Evolutionary conservation across 2,888 invertebrate genomes (phyloP), one percentile per base, ranked within the genome.

Genomic region (Melanchra persicariae): DNA sequence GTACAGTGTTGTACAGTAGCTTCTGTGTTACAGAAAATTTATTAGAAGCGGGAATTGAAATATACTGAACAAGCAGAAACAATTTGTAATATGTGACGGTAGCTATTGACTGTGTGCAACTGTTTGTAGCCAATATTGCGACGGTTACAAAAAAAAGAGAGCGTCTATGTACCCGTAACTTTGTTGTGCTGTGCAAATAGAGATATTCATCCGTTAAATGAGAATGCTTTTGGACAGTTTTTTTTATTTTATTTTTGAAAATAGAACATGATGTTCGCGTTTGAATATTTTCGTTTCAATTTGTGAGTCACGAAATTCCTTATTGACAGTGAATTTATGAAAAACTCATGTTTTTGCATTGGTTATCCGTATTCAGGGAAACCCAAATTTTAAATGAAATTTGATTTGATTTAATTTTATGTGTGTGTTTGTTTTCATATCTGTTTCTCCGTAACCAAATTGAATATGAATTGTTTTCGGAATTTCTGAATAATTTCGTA

Each of bases 21-120:
- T 15, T 26, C 10, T 40, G 17, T 37, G 37, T 51, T 19, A 12
- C 24, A 57, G 58, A 51, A 69, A 17, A 9, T 64, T 26, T 52
- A 52, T 30, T 74, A 43, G 17, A 30, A 51, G 52, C 22, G 49
- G 47, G 61, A 69, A 75, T 65, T 64, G 8, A 62, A 62, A 76
- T 65, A 76, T 65, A 60, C 62, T 62, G 54, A 62, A 75, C 70
- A 22, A 60, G 57, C 64, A 57, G 67, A 72, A 72, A 47, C 47
- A 47, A 17, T 40, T 49, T 30, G 54, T 65, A 77, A 72, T 65
- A 79, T 64, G 72, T 61, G 60, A 54, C 55, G 30, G 45, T 49
- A 66, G 55, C 70, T 62, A 55, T 65, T 68, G 43, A 49, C 43
- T 51, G 51, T 57, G 49, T 60, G 49, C 24, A 57, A 61, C 47